Evolutionary conservation across 2,113 vertebrate species (phyloP).

Genomic region (Tragelaphus buxtoni): DNA sequence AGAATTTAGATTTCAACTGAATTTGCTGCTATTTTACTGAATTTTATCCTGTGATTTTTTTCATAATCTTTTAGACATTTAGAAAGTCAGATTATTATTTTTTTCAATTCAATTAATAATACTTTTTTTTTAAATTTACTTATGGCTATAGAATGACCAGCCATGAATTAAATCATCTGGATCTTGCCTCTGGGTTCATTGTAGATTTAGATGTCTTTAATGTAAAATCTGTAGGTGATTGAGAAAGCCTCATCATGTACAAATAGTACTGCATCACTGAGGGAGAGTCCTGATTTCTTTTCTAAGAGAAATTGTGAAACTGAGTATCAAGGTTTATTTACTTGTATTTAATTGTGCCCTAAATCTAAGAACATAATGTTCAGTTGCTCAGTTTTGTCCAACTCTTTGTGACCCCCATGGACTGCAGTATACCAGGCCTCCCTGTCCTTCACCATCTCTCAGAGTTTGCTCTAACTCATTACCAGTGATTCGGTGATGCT

Average conservation of each 20-base stretch:
- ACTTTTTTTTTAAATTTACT: neutral
- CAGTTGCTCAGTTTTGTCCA: neutral
- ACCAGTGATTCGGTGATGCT: neutral
- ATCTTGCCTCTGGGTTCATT: neutral
- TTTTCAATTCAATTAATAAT: neutral
- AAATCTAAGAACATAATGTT: neutral
- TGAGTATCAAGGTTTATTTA: neutral
- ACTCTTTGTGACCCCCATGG: neutral
- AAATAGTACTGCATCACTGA: neutral
- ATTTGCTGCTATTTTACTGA: neutral
- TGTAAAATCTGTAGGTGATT: neutral
- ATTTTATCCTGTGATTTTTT: neutral
- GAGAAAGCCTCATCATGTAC: neutral
- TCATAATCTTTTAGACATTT: neutral
- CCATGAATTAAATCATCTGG: neutral
- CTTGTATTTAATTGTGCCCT: neutral
- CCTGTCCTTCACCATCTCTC: neutral
- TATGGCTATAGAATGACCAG: neutral
- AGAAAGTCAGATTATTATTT: neutral
- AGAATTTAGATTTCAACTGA: neutral
- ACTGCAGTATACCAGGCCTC: neutral
- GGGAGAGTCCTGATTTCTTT: neutral
- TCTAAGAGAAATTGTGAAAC: neutral
- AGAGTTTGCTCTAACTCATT: neutral
- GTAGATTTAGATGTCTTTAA: neutral